Evolutionary conservation across 2,888 invertebrate species (phyloP).

Genomic region (Leptopilina drosophilae): DNA sequence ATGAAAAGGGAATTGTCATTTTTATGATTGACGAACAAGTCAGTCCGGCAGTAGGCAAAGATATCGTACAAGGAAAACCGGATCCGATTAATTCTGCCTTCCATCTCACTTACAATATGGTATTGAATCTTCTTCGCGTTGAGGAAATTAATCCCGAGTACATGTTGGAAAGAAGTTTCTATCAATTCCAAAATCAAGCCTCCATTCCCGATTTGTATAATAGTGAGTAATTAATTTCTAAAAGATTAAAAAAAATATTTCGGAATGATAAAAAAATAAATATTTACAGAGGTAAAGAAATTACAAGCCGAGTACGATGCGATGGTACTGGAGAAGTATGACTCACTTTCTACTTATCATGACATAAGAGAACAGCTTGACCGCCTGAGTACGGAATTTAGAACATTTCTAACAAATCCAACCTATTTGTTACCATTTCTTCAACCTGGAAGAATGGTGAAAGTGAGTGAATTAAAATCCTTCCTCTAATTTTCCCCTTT

Average conservation of each 20-base stretch:
- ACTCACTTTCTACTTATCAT: constrained; percentile 88
- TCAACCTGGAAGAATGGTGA: constrained; percentile 94
- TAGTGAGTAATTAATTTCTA: constrained; percentile 80
- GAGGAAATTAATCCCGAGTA: constrained; percentile 99
- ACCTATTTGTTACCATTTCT: constrained; percentile 95
- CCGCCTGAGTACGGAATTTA: constrained; percentile 85
- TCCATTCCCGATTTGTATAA: constrained; percentile 93
- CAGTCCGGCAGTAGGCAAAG: constrained; percentile 85
- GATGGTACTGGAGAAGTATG: constrained; percentile 84
- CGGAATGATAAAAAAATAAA: constrained; percentile 36
- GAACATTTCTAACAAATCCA: constrained; percentile 89
- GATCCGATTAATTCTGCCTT: constrained; percentile 99
- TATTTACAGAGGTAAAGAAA: constrained; percentile 81
- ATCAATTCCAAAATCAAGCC: constrained; percentile 99
- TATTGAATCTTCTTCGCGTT: constrained; percentile 94
- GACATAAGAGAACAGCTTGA: constrained; percentile 90
- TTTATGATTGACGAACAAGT: constrained; percentile 99
- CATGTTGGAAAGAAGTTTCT: constrained; percentile 98
- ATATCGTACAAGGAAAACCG: constrained; percentile 91
- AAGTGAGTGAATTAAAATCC: constrained; percentile 79
- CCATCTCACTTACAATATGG: constrained; percentile 99
- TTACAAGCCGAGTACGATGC: constrained; percentile 83
- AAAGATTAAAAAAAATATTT: constrained; percentile 15
- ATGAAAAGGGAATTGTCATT: constrained; percentile 98
- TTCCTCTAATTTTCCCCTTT: too few species aligned